Conservation (phyloP, 2,797 vertebrate species). For the Ceryle rudis region DNA sequence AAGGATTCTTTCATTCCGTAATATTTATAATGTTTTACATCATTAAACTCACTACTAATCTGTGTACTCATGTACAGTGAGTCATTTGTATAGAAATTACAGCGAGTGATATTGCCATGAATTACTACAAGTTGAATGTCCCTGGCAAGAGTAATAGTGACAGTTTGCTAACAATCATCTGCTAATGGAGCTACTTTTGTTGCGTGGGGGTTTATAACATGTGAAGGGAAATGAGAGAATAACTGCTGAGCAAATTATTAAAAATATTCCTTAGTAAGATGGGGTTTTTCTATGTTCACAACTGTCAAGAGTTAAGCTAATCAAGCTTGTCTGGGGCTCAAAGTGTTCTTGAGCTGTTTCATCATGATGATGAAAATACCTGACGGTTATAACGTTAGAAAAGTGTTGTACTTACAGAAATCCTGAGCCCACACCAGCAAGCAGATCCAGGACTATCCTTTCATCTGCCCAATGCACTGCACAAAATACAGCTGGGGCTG, state of each 20-base stretch:
- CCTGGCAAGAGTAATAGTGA: conserved; percentile 25
- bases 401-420: neutral
- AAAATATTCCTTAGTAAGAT: neutral
- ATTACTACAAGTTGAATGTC: neutral
- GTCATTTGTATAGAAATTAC: conserved; percentile 42
- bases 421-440: fast-evolving
- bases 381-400: fast-evolving
- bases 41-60: conserved; percentile 1
- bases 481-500: fast-evolving
- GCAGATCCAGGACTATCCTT: neutral
- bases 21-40: neutral
- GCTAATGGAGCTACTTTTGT: neutral
- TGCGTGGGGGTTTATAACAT: neutral
- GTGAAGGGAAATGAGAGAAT: neutral
- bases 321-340: neutral
- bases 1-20: conserved; percentile 23
- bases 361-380: neutral
- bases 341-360: neutral
- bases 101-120: neutral
- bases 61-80: neutral
- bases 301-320: neutral
- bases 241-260: neutral
- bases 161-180: neutral
- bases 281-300: neutral
- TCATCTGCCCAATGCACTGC: fast-evolving